phyloP scores from a whole-genome alignment of 2,797 vertebrate species.

The Lithobates pipiens region DNA sequence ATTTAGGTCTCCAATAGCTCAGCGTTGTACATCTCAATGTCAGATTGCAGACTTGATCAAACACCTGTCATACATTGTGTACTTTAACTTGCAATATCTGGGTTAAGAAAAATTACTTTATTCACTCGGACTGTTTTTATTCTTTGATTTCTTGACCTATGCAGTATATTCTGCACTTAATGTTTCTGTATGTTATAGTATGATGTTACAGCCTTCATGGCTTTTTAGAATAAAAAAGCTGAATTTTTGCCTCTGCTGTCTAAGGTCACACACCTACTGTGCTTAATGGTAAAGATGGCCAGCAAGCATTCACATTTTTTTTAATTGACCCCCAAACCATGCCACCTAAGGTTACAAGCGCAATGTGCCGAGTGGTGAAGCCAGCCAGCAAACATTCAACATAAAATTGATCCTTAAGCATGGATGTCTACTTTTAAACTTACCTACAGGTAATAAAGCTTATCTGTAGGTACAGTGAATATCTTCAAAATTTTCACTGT shows the following conservation, averaged over 20 bases:
- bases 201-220: not conserved
- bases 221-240: not conserved
- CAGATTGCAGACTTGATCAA: slow-evolving; percentile 9
- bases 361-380: too few species aligned
- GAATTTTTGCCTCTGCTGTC: too few species aligned
- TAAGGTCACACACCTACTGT: too few species aligned
- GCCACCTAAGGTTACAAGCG: not conserved
- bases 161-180: not conserved
- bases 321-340: too few species aligned
- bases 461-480: too few species aligned
- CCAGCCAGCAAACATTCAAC: too few species aligned
- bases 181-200: not conserved
- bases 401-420: too few species aligned
- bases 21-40: not conserved
- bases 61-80: not conserved
- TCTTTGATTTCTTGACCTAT: not conserved
- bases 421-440: too few species aligned
- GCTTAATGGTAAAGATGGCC: too few species aligned
- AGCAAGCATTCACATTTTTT: too few species aligned
- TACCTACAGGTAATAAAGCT: too few species aligned
- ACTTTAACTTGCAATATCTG: not conserved
- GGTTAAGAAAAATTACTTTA: not conserved
- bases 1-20: not conserved
- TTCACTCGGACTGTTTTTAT: not conserved
- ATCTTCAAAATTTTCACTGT: too few species aligned